These are phyloP conservation scores for Drosophila grimshawi DNA, from an alignment of 1,140 invertebrate species.

Conservation along the genomic window DNA sequence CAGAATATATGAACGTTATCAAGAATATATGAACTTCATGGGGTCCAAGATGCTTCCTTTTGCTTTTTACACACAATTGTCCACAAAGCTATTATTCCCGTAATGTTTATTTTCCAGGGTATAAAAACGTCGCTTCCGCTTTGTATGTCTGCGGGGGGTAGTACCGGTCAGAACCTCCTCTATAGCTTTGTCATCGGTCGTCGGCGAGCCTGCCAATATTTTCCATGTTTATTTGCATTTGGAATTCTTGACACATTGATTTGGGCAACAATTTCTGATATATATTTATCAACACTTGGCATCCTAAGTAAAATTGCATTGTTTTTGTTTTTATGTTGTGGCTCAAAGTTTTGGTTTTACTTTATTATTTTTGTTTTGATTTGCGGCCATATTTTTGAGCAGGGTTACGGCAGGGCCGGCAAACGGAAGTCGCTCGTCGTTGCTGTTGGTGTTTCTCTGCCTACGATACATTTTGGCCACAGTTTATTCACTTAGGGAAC, in stretches of 20 bases:
- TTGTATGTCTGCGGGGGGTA: constrained; percentile 40
- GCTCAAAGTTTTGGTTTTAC: background rate
- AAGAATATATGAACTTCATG: too few species aligned
- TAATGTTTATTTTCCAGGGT: background rate
- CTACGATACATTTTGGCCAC: constrained; percentile 58
- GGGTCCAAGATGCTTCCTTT: too few species aligned
- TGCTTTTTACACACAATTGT: too few species aligned
- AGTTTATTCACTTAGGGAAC: constrained; percentile 78
- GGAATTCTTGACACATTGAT: constrained; percentile 66
- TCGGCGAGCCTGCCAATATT: constrained; percentile 72
- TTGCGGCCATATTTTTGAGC: constrained; percentile 14
- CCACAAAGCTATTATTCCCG: too few species aligned
- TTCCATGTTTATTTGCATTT: constrained; percentile 63
- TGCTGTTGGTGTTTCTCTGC: constrained; percentile 17
- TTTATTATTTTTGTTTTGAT: background rate
- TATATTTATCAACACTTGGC: constrained; percentile 68
- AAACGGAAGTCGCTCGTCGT: constrained; percentile 60
- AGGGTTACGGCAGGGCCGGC: constrained; percentile 30
- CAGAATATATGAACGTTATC: too few species aligned
- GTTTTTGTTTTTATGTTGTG: constrained; percentile 17
- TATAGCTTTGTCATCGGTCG: constrained; percentile 44
- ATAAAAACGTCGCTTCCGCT: constrained; percentile 66
- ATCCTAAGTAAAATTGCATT: constrained; percentile 61
- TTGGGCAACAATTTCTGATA: constrained; percentile 73
- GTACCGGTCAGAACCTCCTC: background rate